Evolutionary conservation across 2,113 vertebrate species (phyloP).

Genomic region (Romanogobio albipinnatus): DNA sequence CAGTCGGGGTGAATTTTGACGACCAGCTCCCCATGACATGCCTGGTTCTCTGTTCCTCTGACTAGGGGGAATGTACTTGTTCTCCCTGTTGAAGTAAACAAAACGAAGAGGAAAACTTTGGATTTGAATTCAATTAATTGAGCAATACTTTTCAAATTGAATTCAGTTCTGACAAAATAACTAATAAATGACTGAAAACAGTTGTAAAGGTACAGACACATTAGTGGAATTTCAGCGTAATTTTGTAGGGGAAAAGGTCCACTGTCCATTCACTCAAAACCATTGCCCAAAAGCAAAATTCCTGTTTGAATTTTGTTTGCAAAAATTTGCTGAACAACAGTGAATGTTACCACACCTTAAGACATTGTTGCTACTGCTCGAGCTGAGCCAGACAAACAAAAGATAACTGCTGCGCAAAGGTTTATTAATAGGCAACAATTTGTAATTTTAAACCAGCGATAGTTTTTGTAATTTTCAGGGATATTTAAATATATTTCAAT

Average conservation of each 20-base stretch:
- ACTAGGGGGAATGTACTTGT: constrained; percentile 95
- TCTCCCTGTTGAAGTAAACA: constrained; percentile 80
- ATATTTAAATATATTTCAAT: not conserved
- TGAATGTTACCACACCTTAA: not conserved
- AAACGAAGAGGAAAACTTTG: not conserved
- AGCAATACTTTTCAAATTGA: not conserved
- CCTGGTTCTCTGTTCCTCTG: constrained; percentile 91
- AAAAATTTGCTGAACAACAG: not conserved
- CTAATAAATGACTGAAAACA: not conserved
- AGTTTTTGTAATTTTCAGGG: not conserved
- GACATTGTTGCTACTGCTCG: not conserved
- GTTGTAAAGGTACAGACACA: not conserved
- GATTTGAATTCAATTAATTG: not conserved
- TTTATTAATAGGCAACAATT: not conserved
- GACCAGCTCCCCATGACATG: constrained; percentile 91
- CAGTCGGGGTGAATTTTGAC: constrained; percentile 92
- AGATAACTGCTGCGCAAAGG: not conserved
- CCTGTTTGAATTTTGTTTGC: too few species aligned
- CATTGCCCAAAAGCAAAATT: not conserved
- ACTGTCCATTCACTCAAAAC: too few species aligned
- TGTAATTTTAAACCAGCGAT: not conserved
- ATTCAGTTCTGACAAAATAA: not conserved
- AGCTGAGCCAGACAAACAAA: not conserved
- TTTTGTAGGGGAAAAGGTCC: too few species aligned
- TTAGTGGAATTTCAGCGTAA: not conserved